phyloP scores from a whole-genome alignment of 2,797 vertebrate genomes.

The Saxicola maurus region DNA sequence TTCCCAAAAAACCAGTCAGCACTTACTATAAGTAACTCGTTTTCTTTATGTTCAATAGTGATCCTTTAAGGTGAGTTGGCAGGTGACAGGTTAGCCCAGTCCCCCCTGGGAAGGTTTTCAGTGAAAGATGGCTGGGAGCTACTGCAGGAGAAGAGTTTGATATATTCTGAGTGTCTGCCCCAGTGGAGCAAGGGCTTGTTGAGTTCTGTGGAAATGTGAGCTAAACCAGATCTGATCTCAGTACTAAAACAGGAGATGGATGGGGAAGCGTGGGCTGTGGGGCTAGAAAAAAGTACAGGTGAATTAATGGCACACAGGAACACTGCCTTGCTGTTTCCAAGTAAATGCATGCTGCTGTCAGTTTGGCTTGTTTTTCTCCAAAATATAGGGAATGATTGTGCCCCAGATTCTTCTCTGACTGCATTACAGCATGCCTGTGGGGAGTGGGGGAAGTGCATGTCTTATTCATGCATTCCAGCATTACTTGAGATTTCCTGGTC shows the following conservation, averaged over 20 bases:
- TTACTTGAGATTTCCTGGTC: not conserved
- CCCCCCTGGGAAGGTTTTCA: not conserved
- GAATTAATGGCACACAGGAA: not conserved
- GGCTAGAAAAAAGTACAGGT: not conserved
- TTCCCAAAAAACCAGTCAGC: not conserved
- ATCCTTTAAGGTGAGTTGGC: not conserved
- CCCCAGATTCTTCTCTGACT: not conserved
- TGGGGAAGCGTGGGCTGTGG: not conserved
- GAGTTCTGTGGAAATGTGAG: not conserved
- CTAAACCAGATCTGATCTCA: not conserved
- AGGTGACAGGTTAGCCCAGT: not conserved
- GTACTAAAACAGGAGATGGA: not conserved
- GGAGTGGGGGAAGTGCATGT: no score
- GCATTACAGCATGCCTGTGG: not conserved
- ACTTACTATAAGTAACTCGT: not conserved
- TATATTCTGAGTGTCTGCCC: not conserved
- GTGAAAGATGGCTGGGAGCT: not conserved
- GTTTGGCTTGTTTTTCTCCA: not conserved
- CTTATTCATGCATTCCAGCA: not conserved
- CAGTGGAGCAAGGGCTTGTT: fast-evolving
- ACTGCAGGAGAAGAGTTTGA: not conserved
- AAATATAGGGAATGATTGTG: not conserved
- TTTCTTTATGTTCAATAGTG: not conserved
- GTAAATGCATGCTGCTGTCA: not conserved
- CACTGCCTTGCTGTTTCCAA: not conserved